Base-by-base conservation (phyloP, 2,797 vertebrate genomes). In the Sebastes melanostomus region DNA sequence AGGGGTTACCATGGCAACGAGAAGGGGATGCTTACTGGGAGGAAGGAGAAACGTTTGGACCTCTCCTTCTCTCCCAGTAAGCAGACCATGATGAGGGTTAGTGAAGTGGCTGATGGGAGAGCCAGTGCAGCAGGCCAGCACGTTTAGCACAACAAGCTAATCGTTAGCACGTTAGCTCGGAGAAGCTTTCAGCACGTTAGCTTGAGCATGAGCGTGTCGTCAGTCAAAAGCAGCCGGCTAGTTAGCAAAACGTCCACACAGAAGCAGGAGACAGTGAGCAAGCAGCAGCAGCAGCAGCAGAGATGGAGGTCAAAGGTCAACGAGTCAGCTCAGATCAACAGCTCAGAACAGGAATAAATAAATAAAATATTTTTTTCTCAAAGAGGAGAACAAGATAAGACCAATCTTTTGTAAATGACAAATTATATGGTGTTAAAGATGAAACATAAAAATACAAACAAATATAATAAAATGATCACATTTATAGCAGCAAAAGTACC, bases 21-120 rank as follows among this genome's bases (percentile, higher is more conserved):
- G 62, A 75, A 58, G 83, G 72, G 65, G 36, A 84, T 84, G 85
- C 86, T 92, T 85, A 88, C 83, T 89, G 89, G 90, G 91, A 92
- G 86, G 88, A 83, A 6, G 75, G 55, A 34, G 66, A 10, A 9
- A 46, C 3, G 29, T 8, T 69, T 22, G 30, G 13, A 71, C 20
- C 24, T 56, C 50, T 66, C 68, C 61, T 38, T 32, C 36, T 38
- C 83, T 83, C 83, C 55, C 89, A 91, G 85, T 71, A 67, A 88
- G 88, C 90, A 82, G 59, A 52, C 70, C 8, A 10, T 27, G 3
- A 77, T 18, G 38, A 36, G 8, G 13, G 34, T 36, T 36, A 78
- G 75, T 66, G 72, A 59, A 46, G 80, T 22, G 72, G 83, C 67
- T 82, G 80, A 84, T 74, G 84, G 66, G 76, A 81, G 74, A 83